Percentiles rank a stretch among this genome's conserved stretches.
Evolutionary conservation across 2,113 vertebrate species (phyloP).

Genomic region (Cynocephalus volans): DNA sequence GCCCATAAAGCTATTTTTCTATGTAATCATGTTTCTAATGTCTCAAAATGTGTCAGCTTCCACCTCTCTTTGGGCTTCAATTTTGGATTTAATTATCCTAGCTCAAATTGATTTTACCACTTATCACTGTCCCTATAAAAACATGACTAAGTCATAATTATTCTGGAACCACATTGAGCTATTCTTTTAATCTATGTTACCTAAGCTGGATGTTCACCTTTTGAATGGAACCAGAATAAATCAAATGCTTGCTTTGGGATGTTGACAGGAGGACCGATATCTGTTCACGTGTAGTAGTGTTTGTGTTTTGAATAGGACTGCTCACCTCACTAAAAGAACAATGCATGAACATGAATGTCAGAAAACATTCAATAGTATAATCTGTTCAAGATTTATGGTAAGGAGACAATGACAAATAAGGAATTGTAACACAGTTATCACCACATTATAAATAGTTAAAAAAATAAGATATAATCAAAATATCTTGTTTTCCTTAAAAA

Average conservation of each 20-base stretch:
- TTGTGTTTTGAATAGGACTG: neutral
- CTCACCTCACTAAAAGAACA: neutral
- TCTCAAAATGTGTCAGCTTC: constrained; percentile 39
- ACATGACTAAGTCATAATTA: neutral
- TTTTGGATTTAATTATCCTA: constrained; percentile 1
- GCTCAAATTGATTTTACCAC: constrained; percentile 27
- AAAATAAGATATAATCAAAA: neutral
- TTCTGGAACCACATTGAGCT: neutral
- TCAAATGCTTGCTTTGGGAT: neutral
- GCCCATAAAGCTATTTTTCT: constrained; percentile 24
- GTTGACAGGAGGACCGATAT: neutral
- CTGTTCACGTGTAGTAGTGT: neutral
- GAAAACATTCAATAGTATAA: neutral
- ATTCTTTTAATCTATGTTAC: neutral
- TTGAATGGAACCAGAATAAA: neutral
- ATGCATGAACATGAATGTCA: neutral
- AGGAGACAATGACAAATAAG: neutral
- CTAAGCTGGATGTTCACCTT: neutral
- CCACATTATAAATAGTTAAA: neutral
- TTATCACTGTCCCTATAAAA: neutral
- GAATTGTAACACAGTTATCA: neutral
- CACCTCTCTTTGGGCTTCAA: neutral
- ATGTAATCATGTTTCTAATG: constrained; percentile 5
- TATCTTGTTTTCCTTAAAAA: neutral
- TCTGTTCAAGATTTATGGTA: neutral